Percentiles rank a stretch among this genome's conserved stretches.
These are phyloP conservation scores for Eilema griseolum DNA, from an alignment of 2,888 invertebrate species.

Conservation along the genomic window DNA sequence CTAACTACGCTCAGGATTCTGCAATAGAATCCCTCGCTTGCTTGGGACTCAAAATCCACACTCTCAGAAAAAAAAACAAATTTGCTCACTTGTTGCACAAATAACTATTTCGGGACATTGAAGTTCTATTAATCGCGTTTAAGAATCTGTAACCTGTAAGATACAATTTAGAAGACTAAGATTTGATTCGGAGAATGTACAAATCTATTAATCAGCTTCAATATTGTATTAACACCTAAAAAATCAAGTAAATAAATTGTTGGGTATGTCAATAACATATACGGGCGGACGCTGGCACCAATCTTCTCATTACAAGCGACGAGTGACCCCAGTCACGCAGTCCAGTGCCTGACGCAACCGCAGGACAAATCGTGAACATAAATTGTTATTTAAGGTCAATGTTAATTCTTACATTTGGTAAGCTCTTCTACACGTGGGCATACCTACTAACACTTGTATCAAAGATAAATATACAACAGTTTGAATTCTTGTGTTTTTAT, in stretches of 20 bases:
- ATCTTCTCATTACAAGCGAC: conserved; percentile 78
- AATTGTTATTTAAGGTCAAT: conserved; percentile 79
- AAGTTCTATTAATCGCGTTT: too few relatives aligned
- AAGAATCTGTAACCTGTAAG: too few relatives aligned
- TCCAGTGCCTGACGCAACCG: conserved; percentile 52
- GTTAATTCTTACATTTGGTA: conserved; percentile 53
- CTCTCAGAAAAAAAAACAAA: too few relatives aligned
- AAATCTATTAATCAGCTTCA: background rate
- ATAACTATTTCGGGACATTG: too few relatives aligned
- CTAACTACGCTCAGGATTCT: too few relatives aligned
- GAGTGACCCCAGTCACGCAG: conserved; percentile 65
- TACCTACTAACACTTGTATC: too few relatives aligned
- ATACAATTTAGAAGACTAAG: too few relatives aligned
- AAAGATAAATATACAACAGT: background rate
- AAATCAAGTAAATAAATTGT: conserved; percentile 30
- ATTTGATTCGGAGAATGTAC: too few relatives aligned
- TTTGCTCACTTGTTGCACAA: too few relatives aligned
- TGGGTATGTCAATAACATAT: conserved; percentile 48
- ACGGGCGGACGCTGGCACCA: conserved; percentile 72
- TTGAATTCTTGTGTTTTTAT: too few relatives aligned
- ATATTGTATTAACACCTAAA: conserved; percentile 5
- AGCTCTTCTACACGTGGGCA: background rate
- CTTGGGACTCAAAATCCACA: too few relatives aligned
- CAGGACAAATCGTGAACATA: conserved; percentile 69
- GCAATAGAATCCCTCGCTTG: too few relatives aligned